These are phyloP conservation scores for Choristoneura fumiferana DNA, from an alignment of 1,140 invertebrate species.

Conservation along the genomic window DNA sequence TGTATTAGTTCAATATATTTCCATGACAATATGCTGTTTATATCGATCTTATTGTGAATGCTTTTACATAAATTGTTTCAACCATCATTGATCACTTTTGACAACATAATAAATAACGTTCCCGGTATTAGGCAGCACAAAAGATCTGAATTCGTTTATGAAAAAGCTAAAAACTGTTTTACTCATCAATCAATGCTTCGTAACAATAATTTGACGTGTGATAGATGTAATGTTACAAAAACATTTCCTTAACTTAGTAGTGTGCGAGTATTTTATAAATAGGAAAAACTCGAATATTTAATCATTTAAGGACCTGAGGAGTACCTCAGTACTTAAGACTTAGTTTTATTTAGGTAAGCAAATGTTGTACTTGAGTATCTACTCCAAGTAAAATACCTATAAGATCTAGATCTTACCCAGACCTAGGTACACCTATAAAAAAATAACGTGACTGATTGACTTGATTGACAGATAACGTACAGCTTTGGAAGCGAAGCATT, in stretches of 20 bases:
- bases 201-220: conserved; percentile 18
- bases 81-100: conserved; percentile 10
- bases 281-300: too few species aligned
- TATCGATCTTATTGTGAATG: conserved; percentile 11
- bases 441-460: too few species aligned
- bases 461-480: too few species aligned
- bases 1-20: conserved; percentile 4
- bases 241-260: neutral
- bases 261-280: too few species aligned
- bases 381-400: too few species aligned
- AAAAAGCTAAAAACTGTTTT: conserved; percentile 12
- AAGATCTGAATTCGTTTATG: conserved; percentile 16
- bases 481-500: too few species aligned
- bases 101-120: conserved; percentile 18
- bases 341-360: too few species aligned
- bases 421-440: too few species aligned
- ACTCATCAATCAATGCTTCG: conserved; percentile 17
- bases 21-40: conserved; percentile 14
- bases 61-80: conserved; percentile 16
- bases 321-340: too few species aligned
- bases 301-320: too few species aligned
- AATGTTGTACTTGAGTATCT: too few species aligned
- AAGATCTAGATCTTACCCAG: too few species aligned
- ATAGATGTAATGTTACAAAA: conserved; percentile 11
- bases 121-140: conserved; percentile 11